phyloP scores from a whole-genome alignment of 2,797 vertebrate genomes.

The Malurus splendens region DNA sequence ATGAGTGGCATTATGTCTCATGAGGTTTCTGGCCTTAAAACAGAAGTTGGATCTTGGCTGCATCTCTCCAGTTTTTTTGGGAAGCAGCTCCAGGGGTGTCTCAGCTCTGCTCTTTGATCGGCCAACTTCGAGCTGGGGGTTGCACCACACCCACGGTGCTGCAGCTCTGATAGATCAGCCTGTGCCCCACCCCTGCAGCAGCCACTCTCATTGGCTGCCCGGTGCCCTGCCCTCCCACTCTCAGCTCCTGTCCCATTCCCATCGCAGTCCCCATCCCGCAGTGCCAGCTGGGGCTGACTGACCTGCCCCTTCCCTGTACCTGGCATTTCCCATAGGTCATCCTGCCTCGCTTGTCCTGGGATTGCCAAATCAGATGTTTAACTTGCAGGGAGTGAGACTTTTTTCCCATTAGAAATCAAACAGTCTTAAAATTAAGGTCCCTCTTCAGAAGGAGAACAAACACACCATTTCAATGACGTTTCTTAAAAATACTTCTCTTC shows the following conservation, averaged over 20 bases:
- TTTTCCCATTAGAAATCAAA: neutral
- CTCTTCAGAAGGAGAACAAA: slow-evolving; percentile 6
- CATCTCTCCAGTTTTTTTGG: neutral
- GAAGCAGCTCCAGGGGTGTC: neutral
- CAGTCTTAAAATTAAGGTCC: neutral
- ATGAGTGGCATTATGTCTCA: neutral
- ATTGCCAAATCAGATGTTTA: slow-evolving; percentile 31
- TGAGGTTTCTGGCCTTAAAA: neutral
- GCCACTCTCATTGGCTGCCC: neutral
- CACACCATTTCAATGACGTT: neutral
- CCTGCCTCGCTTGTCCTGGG: neutral
- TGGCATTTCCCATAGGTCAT: slow-evolving; percentile 12
- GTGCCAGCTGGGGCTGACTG: neutral
- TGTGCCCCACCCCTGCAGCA: neutral
- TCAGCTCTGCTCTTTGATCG: neutral
- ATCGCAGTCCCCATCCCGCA: neutral
- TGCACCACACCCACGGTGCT: neutral
- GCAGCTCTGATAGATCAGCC: neutral
- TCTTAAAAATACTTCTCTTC: neutral
- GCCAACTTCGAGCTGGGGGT: neutral
- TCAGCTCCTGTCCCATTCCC: neutral
- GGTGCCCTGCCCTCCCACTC: neutral
- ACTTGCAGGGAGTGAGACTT: neutral
- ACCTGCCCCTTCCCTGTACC: neutral
- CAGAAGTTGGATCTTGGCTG: neutral